Evolutionary conservation across 2,797 vertebrate species (phyloP), one percentile per base, ranked within the genome.

Genomic region (Lacerta bilineata): DNA sequence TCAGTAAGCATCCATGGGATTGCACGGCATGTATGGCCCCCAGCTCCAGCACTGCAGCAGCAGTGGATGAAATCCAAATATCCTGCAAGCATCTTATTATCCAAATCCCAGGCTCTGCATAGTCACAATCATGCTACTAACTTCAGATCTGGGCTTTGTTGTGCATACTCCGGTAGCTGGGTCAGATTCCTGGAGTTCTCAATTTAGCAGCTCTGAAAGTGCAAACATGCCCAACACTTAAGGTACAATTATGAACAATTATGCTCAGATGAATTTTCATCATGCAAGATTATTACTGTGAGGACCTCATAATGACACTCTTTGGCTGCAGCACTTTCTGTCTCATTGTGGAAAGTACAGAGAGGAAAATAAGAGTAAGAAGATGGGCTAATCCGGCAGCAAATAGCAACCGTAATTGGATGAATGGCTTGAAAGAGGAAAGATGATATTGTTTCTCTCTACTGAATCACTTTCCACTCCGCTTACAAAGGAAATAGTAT

Each of bases 401-500:
- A 89, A 87, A 90, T 89, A 94, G 92, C 88, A 88, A 88, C 11
- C 1, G 0, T 83, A 90, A 91, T 93, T 92, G 91, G 46, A 75
- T 82, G 61, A 82, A 86, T 89, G 88, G 77, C 89, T 94, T 86
- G 88, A 83, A 84, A 75, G 81, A 79, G 69, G 69, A 77, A 92
- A 94, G 93, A 15, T 83, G 89, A 91, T 91, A 88, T 83, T 92
- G 87, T 68, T 15, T 94, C 87, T 83, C 89, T 85, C 90, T 88
- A 83, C 61, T 91, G 84, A 95, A 94, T 92, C 91, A 89, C 89
- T 93, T 94, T 93, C 71, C 88, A 80, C 88, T 79, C 5, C 2
- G 17, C 91, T 92, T 84, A 78, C 59, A 75, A 91, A 91, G 91
- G 79, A 93, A 94, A 91, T 46, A 46, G 83, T 68, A 90, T 87